phyloP scores from a whole-genome alignment of 2,113 vertebrate species.

The Rhinoptilus africanus region DNA sequence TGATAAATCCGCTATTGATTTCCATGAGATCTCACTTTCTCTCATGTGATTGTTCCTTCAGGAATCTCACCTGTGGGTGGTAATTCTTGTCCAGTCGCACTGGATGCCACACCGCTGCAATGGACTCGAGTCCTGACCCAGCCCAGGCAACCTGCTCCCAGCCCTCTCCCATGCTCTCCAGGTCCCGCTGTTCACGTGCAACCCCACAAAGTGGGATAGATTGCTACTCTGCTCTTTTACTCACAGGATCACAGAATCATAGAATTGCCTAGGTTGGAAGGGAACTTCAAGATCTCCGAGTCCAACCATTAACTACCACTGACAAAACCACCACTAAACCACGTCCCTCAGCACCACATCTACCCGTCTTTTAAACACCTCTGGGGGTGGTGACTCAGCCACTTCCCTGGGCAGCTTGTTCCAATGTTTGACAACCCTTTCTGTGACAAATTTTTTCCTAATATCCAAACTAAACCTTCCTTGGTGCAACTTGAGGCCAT shows the following conservation, averaged over 20 bases:
- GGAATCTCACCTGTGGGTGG: neutral
- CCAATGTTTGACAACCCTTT: too few species aligned
- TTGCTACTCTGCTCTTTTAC: neutral
- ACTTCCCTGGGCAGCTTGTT: too few species aligned
- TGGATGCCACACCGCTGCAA: neutral
- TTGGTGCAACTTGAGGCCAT: too few species aligned
- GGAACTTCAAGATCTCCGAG: too few species aligned
- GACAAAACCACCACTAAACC: too few species aligned
- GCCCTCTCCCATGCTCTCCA: neutral
- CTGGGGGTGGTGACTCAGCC: too few species aligned
- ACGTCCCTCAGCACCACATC: too few species aligned
- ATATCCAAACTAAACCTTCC: too few species aligned
- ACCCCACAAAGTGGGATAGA: neutral
- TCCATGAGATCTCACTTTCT: neutral
- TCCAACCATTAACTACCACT: too few species aligned
- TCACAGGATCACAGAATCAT: too few species aligned
- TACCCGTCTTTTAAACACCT: too few species aligned
- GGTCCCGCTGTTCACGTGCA: neutral
- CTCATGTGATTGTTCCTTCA: neutral
- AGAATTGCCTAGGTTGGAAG: neutral
- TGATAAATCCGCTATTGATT: neutral
- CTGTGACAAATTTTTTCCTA: too few species aligned
- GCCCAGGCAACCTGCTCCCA: neutral
- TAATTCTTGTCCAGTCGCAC: neutral
- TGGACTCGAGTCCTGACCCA: neutral